Conservation (phyloP, 2,113 vertebrate genomes). For the Pungitius pungitius region DNA sequence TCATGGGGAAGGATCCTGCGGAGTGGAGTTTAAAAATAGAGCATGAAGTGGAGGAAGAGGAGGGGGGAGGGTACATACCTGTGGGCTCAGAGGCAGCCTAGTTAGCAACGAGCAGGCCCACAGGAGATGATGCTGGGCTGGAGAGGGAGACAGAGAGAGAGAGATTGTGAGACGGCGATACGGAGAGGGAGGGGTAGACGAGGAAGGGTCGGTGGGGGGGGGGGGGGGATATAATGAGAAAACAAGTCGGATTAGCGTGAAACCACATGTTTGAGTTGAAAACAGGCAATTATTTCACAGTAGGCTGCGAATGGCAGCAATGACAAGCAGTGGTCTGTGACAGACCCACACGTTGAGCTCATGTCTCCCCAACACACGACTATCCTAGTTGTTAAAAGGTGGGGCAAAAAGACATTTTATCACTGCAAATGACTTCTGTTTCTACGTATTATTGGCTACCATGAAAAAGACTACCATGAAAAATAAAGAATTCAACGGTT, state of each 20-base stretch:
- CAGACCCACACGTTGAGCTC: constrained; percentile 20
- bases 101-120: constrained; percentile 58
- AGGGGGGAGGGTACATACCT: constrained; percentile 62
- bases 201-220: not conserved
- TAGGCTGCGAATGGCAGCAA: constrained; percentile 28
- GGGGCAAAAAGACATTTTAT: too few relatives aligned
- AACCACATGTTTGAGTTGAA: constrained; percentile 36
- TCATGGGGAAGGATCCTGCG: constrained; percentile 52
- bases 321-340: constrained; percentile 25
- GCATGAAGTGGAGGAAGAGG: constrained; percentile 43
- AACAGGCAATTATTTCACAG: constrained; percentile 59
- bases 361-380: not conserved
- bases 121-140: constrained; percentile 36
- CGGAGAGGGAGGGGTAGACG: constrained; percentile 26
- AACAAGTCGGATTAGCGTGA: constrained; percentile 62
- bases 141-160: constrained; percentile 35
- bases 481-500: not conserved
- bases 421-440: not conserved
- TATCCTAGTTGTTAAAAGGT: not conserved
- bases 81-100: constrained; percentile 74
- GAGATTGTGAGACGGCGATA: constrained; percentile 20
- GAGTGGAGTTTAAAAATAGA: constrained; percentile 77
- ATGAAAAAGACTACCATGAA: too few relatives aligned
- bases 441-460: not conserved
- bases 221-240: constrained; percentile 31